phyloP scores from a whole-genome alignment of 2,113 vertebrate genomes.

The Gymnocephalus cernua region DNA sequence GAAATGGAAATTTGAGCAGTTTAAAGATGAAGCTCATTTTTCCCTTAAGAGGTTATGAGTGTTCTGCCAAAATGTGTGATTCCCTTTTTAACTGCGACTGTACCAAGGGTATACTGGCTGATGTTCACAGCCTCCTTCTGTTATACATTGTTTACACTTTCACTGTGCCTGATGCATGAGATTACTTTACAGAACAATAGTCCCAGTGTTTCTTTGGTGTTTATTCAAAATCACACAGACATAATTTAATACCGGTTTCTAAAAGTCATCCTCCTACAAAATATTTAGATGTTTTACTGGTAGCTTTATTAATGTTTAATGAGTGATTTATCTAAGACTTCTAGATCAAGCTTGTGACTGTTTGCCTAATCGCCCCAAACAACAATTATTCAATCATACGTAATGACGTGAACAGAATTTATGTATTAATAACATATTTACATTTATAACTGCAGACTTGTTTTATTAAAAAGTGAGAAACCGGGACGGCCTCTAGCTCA shows the following conservation, averaged over 20 bases:
- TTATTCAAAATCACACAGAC: conserved; percentile 9
- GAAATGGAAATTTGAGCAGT: conserved; percentile 77
- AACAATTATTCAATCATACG: not conserved
- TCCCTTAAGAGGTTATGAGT: conserved; percentile 59
- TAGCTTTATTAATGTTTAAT: not conserved
- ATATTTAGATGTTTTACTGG: not conserved
- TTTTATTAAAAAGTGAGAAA: not conserved
- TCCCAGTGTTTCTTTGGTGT: conserved; percentile 14
- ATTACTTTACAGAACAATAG: conserved; percentile 37
- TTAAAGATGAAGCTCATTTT: conserved; percentile 74
- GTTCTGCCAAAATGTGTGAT: conserved; percentile 69
- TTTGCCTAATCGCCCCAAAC: not conserved
- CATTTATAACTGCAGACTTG: not conserved
- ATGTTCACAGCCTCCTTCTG: conserved; percentile 56
- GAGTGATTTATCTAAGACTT: not conserved
- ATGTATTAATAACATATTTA: not conserved
- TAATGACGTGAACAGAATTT: not conserved
- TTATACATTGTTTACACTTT: conserved; percentile 49
- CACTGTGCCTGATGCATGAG: conserved; percentile 17
- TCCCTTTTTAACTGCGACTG: conserved; percentile 32
- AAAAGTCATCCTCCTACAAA: not conserved
- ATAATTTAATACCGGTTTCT: not conserved
- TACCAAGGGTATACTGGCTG: conserved; percentile 38
- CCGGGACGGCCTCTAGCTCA: no score
- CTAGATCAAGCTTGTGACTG: not conserved